A percentile compares a stretch with the other conserved stretches of the same genome.
Evolutionary conservation across 2,888 invertebrate genomes (phyloP).

Genomic region (Drosophila atroscutellata): DNA sequence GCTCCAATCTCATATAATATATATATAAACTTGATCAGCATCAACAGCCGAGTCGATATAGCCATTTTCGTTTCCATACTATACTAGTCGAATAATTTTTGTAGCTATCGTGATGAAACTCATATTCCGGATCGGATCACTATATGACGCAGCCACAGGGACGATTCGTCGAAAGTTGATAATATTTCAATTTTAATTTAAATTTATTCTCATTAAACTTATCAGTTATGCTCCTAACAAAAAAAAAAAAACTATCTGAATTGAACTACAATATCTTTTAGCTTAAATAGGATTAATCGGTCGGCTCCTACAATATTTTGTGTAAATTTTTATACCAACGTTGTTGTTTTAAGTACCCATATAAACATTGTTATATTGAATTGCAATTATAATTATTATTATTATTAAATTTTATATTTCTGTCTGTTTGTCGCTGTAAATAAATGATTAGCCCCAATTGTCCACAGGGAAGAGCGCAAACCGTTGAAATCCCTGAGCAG

Average conservation of each 20-base stretch:
- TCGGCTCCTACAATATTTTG: neutral
- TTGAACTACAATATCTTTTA: neutral
- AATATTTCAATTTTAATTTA: too few species aligned
- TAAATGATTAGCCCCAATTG: conserved; percentile 46
- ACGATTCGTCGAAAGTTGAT: too few species aligned
- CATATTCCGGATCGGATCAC: neutral
- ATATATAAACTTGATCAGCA: neutral
- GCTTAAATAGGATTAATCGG: neutral
- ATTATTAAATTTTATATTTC: conserved; percentile 4
- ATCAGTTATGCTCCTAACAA: neutral
- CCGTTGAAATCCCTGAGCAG: conserved; percentile 10
- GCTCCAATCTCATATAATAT: neutral
- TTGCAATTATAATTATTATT: neutral
- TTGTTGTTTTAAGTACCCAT: neutral
- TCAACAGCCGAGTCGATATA: neutral
- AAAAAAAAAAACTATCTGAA: rapidly evolving
- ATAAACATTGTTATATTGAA: neutral
- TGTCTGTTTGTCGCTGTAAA: conserved; percentile 30
- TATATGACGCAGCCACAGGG: neutral
- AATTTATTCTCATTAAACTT: neutral
- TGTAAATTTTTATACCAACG: neutral
- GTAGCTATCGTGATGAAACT: neutral
- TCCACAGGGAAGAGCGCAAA: conserved; percentile 21
- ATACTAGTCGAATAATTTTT: neutral
- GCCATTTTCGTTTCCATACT: neutral